Evolutionary conservation across 2,888 invertebrate species (phyloP).

Genomic region (Lasioglossum villosulum): DNA sequence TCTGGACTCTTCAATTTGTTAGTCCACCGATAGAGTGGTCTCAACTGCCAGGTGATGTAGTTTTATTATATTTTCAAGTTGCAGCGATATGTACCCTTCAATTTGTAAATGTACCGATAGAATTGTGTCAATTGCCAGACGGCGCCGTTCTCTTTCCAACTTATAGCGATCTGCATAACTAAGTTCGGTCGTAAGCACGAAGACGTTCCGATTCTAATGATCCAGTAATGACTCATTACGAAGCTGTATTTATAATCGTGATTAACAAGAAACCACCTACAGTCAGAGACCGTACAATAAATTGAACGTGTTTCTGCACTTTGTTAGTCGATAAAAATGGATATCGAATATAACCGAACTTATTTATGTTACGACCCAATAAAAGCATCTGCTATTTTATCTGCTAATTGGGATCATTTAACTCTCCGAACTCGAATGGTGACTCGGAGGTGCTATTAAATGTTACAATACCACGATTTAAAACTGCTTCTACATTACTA

Average conservation of each 20-base stretch:
- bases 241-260: neutral
- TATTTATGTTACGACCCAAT: constrained; percentile 6
- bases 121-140: neutral
- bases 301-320: neutral
- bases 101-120: neutral
- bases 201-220: neutral
- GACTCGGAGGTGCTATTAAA: neutral
- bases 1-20: neutral
- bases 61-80: neutral
- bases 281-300: neutral
- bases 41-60: neutral
- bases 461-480: neutral
- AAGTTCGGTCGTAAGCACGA: neutral
- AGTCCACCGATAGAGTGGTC: neutral
- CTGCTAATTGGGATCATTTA: neutral
- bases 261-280: neutral
- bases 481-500: neutral
- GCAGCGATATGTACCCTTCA: neutral
- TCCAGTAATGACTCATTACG: neutral
- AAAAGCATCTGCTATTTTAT: neutral
- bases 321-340: neutral
- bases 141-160: neutral
- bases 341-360: neutral
- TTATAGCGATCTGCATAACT: neutral
- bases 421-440: neutral